Conservation (phyloP, 2,888 invertebrate genomes). For the Thereva nobilitata region DNA sequence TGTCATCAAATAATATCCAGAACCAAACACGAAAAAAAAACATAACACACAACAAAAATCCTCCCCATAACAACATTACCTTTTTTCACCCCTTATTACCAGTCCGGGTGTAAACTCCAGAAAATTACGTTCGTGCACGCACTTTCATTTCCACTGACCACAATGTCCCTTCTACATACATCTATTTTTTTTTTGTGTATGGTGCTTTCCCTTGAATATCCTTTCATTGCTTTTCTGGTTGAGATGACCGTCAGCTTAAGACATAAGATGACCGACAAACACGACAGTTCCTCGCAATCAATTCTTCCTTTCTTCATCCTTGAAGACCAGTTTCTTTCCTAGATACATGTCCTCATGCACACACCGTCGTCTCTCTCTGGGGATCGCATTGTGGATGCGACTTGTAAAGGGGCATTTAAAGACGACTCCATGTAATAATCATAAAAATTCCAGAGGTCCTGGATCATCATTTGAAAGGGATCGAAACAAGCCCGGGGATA, state of each 20-base stretch:
- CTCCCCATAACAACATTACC: constrained; percentile 1
- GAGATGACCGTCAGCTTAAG: background rate
- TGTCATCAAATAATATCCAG: background rate
- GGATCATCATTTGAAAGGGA: constrained; percentile 26
- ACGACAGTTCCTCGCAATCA: constrained; percentile 27
- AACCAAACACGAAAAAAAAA: constrained; percentile 2
- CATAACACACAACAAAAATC: constrained; percentile 9
- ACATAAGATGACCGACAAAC: constrained; percentile 13
- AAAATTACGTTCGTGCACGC: constrained; percentile 6
- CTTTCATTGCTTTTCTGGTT: constrained; percentile 12
- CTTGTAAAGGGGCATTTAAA: constrained; percentile 5
- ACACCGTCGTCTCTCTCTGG: too few relatives aligned
- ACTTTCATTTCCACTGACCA: constrained; percentile 3
- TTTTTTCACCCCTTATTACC: constrained; percentile 12
- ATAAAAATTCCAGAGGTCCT: constrained; percentile 36
- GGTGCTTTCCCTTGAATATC: background rate
- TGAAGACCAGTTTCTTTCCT: background rate
- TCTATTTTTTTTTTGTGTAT: background rate
- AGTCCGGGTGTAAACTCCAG: constrained; percentile 20
- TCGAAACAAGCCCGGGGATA: constrained; percentile 16
- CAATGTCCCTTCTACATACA: background rate
- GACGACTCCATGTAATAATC: constrained; percentile 19
- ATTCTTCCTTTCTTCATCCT: constrained; percentile 18
- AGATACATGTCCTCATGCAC: background rate
- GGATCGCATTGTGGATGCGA: background rate